Evolutionary conservation across 2,797 vertebrate genomes (phyloP).

Genomic region (Gallirallus australis): DNA sequence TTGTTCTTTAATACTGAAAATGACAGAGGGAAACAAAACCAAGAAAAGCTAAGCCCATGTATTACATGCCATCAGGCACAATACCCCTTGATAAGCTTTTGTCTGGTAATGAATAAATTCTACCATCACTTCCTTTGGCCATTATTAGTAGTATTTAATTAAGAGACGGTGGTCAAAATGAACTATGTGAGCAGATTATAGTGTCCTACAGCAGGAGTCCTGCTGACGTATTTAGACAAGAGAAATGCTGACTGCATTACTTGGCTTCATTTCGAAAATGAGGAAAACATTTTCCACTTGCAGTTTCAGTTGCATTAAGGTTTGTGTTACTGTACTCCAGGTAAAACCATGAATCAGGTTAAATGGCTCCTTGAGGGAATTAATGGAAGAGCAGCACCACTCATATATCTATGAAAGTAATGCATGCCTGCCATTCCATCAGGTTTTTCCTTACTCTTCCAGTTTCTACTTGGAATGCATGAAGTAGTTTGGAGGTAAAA

Average conservation of each 20-base stretch:
- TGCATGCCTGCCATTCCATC: background rate
- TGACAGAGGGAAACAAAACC: background rate
- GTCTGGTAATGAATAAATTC: constrained; percentile 15
- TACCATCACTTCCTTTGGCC: background rate
- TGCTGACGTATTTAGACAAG: background rate
- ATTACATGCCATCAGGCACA: background rate
- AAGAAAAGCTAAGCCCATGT: background rate
- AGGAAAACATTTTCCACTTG: background rate
- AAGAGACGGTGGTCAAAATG: background rate
- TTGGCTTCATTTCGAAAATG: background rate
- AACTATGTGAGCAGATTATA: background rate
- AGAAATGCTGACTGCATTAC: background rate
- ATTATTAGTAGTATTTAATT: constrained; percentile 44
- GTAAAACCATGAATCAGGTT: background rate
- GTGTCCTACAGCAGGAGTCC: background rate
- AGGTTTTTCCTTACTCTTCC: background rate
- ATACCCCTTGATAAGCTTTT: background rate
- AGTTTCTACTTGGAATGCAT: background rate
- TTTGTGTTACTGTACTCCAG: background rate
- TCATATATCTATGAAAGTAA: background rate
- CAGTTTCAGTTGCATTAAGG: background rate
- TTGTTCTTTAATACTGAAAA: constrained; percentile 3
- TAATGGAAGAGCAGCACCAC: background rate
- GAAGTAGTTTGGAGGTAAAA: background rate
- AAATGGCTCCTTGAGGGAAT: background rate